A percentile compares a stretch with the other conserved stretches of the same genome.
Conservation (phyloP, 2,797 vertebrate species). For the Numenius phaeopus region DNA sequence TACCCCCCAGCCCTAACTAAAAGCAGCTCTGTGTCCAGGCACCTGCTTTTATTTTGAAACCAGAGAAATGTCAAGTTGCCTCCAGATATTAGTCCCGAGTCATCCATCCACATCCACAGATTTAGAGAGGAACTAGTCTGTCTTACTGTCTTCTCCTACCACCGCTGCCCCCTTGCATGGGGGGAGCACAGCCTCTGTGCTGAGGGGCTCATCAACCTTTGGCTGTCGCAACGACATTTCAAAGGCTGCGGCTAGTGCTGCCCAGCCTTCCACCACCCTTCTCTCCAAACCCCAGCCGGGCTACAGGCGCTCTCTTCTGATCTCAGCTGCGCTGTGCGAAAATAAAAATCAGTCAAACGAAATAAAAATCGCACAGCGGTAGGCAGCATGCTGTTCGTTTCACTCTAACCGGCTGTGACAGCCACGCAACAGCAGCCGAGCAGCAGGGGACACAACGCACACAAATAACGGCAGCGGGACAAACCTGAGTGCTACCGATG, state of each 20-base stretch:
- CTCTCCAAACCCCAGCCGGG: not conserved
- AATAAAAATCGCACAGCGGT: not conserved
- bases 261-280: not conserved
- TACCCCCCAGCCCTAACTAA: not conserved
- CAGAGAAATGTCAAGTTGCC: not conserved
- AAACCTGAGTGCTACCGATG: not conserved
- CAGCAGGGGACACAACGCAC: fast-evolving
- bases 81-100: not conserved
- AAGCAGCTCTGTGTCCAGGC: not conserved
- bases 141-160: not conserved
- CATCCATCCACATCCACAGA: not conserved
- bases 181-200: not conserved
- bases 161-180: too few species aligned
- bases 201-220: not conserved
- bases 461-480: fast-evolving
- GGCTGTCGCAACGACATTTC: not conserved
- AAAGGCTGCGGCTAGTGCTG: not conserved
- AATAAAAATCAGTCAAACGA: constrained; percentile 36
- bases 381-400: not conserved
- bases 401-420: constrained; percentile 54
- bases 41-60: not conserved
- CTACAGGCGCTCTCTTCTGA: not conserved
- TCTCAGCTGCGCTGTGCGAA: constrained; percentile 12
- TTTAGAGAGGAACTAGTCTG: not conserved
- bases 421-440: not conserved